phyloP scores from a whole-genome alignment of 2,797 vertebrate species.

The Dallia pectoralis region DNA sequence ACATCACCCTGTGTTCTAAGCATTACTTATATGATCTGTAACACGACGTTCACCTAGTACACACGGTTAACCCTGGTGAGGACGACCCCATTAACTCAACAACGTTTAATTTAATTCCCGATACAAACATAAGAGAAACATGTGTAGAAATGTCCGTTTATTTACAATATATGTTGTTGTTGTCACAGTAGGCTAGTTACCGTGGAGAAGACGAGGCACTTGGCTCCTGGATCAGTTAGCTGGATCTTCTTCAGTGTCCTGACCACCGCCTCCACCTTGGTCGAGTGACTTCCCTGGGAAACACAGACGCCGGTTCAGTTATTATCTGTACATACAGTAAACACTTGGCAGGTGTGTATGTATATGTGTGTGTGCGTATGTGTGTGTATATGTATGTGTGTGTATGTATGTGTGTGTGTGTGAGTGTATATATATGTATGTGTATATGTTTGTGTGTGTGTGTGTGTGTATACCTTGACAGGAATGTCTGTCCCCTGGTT shows the following conservation, averaged over 20 bases:
- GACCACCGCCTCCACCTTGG: constrained; percentile 97
- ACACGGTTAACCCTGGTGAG: too few relatives aligned
- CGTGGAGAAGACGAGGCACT: constrained; percentile 96
- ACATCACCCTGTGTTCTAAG: constrained; percentile 21
- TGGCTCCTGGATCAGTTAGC: constrained; percentile 85
- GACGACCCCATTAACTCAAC: too few relatives aligned
- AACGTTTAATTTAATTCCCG: too few relatives aligned
- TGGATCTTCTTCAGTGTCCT: constrained; percentile 95
- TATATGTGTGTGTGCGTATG: constrained; percentile 42
- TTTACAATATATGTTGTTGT: too few relatives aligned
- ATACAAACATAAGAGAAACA: neutral
- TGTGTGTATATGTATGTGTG: neutral
- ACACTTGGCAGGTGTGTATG: neutral
- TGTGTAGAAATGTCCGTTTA: neutral
- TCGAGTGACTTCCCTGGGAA: constrained; percentile 93
- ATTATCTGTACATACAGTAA: neutral
- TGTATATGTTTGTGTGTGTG: neutral
- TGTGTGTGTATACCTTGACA: constrained; percentile 80
- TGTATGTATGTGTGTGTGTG: neutral
- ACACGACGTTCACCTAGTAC: too few relatives aligned
- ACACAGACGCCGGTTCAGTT: constrained; percentile 10
- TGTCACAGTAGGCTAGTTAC: constrained; percentile 68
- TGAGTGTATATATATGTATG: neutral
- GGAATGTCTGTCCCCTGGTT: constrained; percentile 90
- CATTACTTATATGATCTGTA: neutral